Evolutionary conservation across 1,140 invertebrate genomes (phyloP).

Genomic region (Drosophila grimshawi): DNA sequence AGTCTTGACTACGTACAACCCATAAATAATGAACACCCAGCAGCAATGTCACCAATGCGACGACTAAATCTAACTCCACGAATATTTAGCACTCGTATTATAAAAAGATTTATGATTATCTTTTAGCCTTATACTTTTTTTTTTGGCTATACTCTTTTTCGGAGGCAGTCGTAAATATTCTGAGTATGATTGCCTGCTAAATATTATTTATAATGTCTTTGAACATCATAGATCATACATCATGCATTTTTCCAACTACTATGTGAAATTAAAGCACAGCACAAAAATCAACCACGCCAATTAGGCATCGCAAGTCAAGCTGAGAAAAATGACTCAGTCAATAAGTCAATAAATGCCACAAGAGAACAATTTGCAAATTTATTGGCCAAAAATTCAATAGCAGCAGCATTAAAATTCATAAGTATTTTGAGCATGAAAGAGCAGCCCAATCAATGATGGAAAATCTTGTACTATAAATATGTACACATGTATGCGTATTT

Average conservation of each 20-base stretch:
- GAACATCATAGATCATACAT: too few species aligned
- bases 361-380: slow-evolving; percentile 40
- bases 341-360: slow-evolving; percentile 9
- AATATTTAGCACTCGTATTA: slow-evolving; percentile 7
- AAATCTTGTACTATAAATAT: slow-evolving; percentile 1
- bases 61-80: not conserved
- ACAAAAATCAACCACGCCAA: slow-evolving; percentile 22
- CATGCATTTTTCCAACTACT: too few species aligned
- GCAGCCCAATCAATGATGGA: not conserved
- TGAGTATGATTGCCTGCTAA: slow-evolving; percentile 21
- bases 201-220: slow-evolving; percentile 52
- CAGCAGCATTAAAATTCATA: slow-evolving; percentile 3
- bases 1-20: slow-evolving; percentile 21
- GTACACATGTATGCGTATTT: not conserved
- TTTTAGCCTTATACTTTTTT: not conserved
- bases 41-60: slow-evolving; percentile 18
- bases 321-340: slow-evolving; percentile 1
- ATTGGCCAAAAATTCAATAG: slow-evolving; percentile 5
- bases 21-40: slow-evolving; percentile 33
- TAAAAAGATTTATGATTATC: slow-evolving; percentile 21
- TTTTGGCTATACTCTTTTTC: not conserved
- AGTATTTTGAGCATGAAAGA: slow-evolving; percentile 15
- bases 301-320: slow-evolving; percentile 9
- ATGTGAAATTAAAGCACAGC: slow-evolving; percentile 22
- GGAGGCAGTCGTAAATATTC: too few species aligned